Base-by-base conservation (phyloP, 2,888 invertebrate genomes). In the Minunthozetes semirufus region DNA sequence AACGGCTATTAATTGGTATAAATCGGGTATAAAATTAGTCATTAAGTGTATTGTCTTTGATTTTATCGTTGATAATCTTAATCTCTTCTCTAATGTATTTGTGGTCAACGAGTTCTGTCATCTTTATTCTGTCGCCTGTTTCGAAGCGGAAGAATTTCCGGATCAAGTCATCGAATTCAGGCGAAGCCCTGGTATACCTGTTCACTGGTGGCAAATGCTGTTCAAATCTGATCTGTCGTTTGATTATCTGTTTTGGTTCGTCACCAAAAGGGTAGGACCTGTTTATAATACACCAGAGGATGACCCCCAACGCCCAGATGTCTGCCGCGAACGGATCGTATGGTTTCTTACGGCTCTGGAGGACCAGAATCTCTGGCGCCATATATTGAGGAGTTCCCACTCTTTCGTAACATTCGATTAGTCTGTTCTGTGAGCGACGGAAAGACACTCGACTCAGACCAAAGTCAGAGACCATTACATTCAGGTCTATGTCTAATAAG, bases 231-330 rank as follows among this genome's bases (percentile, higher is more conserved):
- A 42, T 42, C 42, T 42, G 42, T 13, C 11, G 13, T 42, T 59
- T 59, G 9, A 59, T 27, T 17, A 59, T 15, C 13, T 29, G 22
- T 1, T 29, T 1, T 1, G 59, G 27, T 27, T 29, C 1, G 3
- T 59, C 27, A 29, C 59, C 59, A 17, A 76, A 76, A 6, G 76
- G 76, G 29, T 73, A 76, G 29, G 56, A 50, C 19, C 66, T 63
- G 25, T 72, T 76, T 8, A 71, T 25, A 74, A 76, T 76, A 27
- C 74, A 71, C 22, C 59, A 76, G 19, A 76, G 33, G 50, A 72
- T 63, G 8, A 76, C 74, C 15, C 76, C 76, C 61, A 76, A 38
- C 13, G 76, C 50, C 74, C 74, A 76, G 29, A 76, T 70, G 29
- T 76, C 76, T 1, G 74, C 71, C 9, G 22, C 5, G 25, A 74